Evolutionary conservation across 1,140 invertebrate genomes (phyloP).

Genomic region (Neomicropteryx cornuta): DNA sequence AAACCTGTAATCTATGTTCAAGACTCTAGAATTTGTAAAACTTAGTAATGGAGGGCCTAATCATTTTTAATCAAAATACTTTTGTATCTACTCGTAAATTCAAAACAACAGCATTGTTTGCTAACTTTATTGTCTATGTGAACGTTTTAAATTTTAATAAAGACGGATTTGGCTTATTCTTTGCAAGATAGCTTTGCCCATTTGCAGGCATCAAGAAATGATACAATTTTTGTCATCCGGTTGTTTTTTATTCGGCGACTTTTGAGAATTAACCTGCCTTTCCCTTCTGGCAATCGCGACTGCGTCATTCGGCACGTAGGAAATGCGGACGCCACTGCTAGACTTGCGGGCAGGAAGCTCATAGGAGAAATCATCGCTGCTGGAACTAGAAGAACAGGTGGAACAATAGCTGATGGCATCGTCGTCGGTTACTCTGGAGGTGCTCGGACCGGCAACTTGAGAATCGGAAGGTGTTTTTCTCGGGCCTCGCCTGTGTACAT

Average conservation of each 20-base stretch:
- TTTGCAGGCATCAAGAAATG: constrained; percentile 53
- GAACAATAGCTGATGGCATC: constrained; percentile 71
- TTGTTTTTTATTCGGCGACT: too few species aligned
- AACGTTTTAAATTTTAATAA: too few species aligned
- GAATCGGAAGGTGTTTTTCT: constrained; percentile 23
- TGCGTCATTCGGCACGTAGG: constrained; percentile 82
- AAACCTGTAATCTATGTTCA: not conserved
- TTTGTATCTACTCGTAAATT: too few species aligned
- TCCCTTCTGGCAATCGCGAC: constrained; percentile 63
- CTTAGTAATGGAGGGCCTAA: too few species aligned
- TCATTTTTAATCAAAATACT: too few species aligned
- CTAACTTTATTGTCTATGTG: too few species aligned
- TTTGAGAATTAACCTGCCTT: constrained; percentile 35
- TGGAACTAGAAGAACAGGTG: constrained; percentile 76
- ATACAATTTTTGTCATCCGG: constrained; percentile 56
- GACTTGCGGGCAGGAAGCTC: constrained; percentile 66
- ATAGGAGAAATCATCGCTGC: constrained; percentile 74
- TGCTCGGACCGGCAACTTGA: constrained; percentile 15
- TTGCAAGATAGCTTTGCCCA: too few species aligned
- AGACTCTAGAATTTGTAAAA: too few species aligned
- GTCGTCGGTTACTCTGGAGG: constrained; percentile 39
- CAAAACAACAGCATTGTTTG: too few species aligned
- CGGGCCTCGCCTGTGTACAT: constrained; percentile 23
- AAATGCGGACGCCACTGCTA: constrained; percentile 76
- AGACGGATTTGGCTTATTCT: too few species aligned